Percentiles rank a stretch among this genome's conserved stretches.
Evolutionary conservation across 2,888 invertebrate genomes (phyloP).

Genomic region (Euclidia mi): DNA sequence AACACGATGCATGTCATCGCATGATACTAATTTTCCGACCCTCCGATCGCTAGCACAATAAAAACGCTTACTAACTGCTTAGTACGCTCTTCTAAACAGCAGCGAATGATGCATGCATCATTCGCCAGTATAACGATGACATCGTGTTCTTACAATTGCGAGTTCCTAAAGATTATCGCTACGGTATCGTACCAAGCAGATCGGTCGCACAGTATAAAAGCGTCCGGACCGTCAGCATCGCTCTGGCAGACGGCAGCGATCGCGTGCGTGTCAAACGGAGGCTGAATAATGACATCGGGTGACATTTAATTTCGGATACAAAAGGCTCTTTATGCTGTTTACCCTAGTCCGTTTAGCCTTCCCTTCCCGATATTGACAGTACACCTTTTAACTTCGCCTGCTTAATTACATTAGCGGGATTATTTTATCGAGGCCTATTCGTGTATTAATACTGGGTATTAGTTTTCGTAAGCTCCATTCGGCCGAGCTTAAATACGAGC

Average conservation of each 20-base stretch:
- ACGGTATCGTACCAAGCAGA: background rate
- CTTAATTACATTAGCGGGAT: conserved; percentile 72
- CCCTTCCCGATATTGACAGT: conserved; percentile 70
- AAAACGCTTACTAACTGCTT: too few relatives aligned
- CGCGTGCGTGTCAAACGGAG: conserved; percentile 79
- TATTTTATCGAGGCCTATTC: conserved; percentile 39
- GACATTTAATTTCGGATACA: conserved; percentile 89
- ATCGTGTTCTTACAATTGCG: too few relatives aligned
- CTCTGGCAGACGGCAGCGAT: conserved; percentile 71
- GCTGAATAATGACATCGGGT: conserved; percentile 87
- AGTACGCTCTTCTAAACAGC: too few relatives aligned
- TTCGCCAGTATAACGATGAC: too few relatives aligned
- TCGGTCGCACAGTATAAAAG: conserved; percentile 62
- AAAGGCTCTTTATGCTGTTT: conserved; percentile 88
- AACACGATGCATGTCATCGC: too few relatives aligned
- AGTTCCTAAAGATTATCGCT: too few relatives aligned
- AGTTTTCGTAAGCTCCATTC: conserved; percentile 32
- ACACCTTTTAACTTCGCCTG: conserved; percentile 70
- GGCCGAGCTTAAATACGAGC: conserved; percentile 3
- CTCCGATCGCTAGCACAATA: too few relatives aligned
- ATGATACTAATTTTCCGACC: too few relatives aligned
- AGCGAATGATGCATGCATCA: too few relatives aligned
- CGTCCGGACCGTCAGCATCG: conserved; percentile 55
- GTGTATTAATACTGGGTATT: conserved; percentile 43
- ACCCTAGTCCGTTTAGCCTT: conserved; percentile 82